phyloP scores from a whole-genome alignment of 2,888 invertebrate species.

The Epinotia bilunana region DNA sequence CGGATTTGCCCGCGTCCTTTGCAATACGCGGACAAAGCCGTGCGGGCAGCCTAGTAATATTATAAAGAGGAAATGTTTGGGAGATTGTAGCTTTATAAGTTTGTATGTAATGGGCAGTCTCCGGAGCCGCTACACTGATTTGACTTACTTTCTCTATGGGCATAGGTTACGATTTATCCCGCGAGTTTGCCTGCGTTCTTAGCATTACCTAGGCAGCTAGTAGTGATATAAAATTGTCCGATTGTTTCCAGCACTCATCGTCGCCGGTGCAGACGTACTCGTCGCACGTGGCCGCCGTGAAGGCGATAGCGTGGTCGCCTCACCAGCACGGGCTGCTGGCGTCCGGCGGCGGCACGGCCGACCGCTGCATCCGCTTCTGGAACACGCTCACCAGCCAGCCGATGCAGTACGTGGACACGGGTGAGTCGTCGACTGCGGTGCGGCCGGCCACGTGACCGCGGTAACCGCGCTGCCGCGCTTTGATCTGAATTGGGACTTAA shows the following conservation, averaged over 20 bases:
- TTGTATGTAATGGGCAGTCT: too few relatives aligned
- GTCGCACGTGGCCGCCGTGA: slow-evolving; percentile 98
- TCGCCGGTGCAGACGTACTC: slow-evolving; percentile 97
- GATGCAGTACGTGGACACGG: slow-evolving; percentile 99
- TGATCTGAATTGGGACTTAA: too few relatives aligned
- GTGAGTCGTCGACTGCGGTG: slow-evolving; percentile 62
- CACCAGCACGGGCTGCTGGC: slow-evolving; percentile 98
- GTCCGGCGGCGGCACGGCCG: slow-evolving; percentile 99
- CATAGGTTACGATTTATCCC: too few relatives aligned
- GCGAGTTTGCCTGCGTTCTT: too few relatives aligned
- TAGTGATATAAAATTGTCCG: not conserved
- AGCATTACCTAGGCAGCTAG: not conserved
- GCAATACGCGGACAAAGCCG: too few relatives aligned
- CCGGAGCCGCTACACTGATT: too few relatives aligned
- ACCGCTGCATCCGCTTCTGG: slow-evolving; percentile 98
- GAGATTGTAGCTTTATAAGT: too few relatives aligned
- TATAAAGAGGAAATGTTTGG: too few relatives aligned
- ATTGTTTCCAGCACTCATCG: slow-evolving; percentile 88
- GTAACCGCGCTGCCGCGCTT: not conserved
- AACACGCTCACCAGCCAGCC: slow-evolving; percentile 99
- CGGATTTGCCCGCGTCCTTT: too few relatives aligned
- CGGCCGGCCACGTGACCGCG: not conserved
- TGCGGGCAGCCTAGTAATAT: too few relatives aligned
- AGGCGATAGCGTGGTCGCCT: slow-evolving; percentile 99
- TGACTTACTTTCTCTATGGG: too few relatives aligned